phyloP scores from a whole-genome alignment of 2,113 vertebrate genomes.

The Ursus arctos region DNA sequence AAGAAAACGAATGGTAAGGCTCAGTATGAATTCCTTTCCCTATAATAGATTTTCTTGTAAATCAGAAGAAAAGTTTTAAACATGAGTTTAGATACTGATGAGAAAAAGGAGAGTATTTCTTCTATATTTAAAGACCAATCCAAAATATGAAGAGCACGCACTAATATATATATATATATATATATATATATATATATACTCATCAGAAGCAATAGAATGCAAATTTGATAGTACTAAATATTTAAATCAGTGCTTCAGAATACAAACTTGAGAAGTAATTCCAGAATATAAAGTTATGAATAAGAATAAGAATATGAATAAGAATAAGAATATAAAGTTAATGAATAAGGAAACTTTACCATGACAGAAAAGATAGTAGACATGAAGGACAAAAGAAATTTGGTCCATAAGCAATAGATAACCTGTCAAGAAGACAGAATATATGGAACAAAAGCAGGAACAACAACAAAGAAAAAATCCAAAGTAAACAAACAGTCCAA shows the following conservation, averaged over 20 bases:
- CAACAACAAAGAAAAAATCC: not conserved
- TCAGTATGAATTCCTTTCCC: not conserved
- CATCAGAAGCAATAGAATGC: conserved; percentile 5
- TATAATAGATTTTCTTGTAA: not conserved
- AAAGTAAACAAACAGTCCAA: not conserved
- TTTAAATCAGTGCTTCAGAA: conserved; percentile 49
- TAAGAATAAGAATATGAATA: no score
- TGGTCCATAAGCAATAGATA: not conserved
- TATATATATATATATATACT: no score
- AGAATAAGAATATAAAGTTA: not conserved
- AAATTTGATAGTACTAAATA: conserved; percentile 33
- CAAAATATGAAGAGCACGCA: not conserved
- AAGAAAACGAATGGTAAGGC: not conserved
- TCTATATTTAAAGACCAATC: not conserved
- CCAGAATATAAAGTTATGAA: not conserved
- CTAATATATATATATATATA: not conserved
- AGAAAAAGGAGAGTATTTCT: conserved; percentile 1
- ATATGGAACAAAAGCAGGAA: not conserved
- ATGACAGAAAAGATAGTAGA: not conserved
- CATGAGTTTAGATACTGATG: not conserved
- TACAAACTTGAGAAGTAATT: conserved; percentile 32
- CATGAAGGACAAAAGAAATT: not conserved
- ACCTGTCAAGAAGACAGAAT: not conserved
- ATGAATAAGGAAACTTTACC: not conserved
- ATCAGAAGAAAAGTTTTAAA: not conserved